Percentiles rank a stretch among this genome's conserved stretches.
These are phyloP conservation scores for Homarus gammarus DNA, from an alignment of 2,888 invertebrate genomes.

Conservation along the genomic window DNA sequence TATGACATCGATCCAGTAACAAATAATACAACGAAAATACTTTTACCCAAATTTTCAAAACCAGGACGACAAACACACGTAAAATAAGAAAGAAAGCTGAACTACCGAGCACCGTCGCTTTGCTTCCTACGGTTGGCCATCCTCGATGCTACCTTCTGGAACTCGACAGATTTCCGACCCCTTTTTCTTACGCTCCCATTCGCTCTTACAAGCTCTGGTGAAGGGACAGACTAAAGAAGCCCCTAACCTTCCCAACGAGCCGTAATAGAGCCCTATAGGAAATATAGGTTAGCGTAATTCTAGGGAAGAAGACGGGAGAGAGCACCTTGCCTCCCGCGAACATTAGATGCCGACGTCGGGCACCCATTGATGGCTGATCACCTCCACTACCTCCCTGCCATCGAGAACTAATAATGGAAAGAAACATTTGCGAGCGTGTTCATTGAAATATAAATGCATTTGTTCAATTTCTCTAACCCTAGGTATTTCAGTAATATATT, in stretches of 20 bases:
- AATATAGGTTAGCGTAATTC: slow-evolving; percentile 69
- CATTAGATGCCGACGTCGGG: slow-evolving; percentile 63
- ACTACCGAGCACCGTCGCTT: slow-evolving; percentile 69
- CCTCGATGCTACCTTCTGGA: slow-evolving; percentile 43
- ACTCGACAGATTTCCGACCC: slow-evolving; percentile 43
- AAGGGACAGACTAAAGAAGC: slow-evolving; percentile 66
- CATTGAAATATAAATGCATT: too few species aligned
- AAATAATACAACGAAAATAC: not conserved
- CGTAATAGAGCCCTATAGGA: slow-evolving; percentile 68
- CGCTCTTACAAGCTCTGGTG: slow-evolving; percentile 66
- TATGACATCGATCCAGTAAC: not conserved
- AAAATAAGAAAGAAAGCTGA: slow-evolving; percentile 55
- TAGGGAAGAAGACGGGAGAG: slow-evolving; percentile 69
- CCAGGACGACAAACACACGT: slow-evolving; percentile 56
- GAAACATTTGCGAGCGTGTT: not conserved
- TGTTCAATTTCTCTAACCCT: too few species aligned
- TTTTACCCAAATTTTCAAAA: slow-evolving; percentile 31
- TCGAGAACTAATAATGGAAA: slow-evolving; percentile 30
- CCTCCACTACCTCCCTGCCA: slow-evolving; percentile 34
- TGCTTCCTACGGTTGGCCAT: slow-evolving; percentile 69
- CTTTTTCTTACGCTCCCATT: slow-evolving; percentile 62
- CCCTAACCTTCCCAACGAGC: slow-evolving; percentile 66
- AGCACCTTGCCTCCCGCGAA: slow-evolving; percentile 56
- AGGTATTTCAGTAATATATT: too few species aligned
- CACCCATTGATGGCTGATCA: slow-evolving; percentile 56